Evolutionary conservation across 2,797 vertebrate species (phyloP), one percentile per base, ranked within the genome.

Genomic region (Ibycter americanus): DNA sequence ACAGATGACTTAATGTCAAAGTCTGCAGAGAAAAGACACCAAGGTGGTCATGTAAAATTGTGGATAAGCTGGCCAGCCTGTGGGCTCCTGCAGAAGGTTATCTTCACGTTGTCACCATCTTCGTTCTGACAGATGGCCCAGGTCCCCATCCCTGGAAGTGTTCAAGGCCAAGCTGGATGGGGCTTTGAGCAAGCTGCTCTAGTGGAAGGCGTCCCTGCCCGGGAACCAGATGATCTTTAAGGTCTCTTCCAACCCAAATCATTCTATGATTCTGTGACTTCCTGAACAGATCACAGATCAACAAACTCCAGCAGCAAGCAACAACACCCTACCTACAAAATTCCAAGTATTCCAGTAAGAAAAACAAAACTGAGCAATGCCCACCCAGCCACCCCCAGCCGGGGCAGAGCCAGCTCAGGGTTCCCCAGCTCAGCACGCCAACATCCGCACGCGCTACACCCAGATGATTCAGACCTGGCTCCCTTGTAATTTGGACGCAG

Each of bases 391-490:
- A 44, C 59, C 74, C 63, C 44, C 90, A 4, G 11, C 15, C 8
- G 3, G 54, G 32, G 7, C 54, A 21, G 47, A 49, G 63, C 34
- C 70, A 46, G 51, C 62, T 18, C n/a, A 16, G 27, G 44, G 65
- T 11, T 52, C 55, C 83, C n/a, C 1, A 8, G 68, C 80, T 40
- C 44, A 11, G 59, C 58, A 34, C 19, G 2, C 46, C 0, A 31
- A n/a, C 58, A 22, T 40, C 76, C 8, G 2, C 51, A 17, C 38
- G 1, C 51, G 2, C 52, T 44, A 54, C 89, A 27, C 72, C 79
- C 89, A 8, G 87, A 36, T 93, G 94, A 95, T 90, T 95, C 94
- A 96, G 83, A 38, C 63, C 66, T 8, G 47, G 49, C 80, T 72
- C 72, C 51, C 34, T 40, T 12, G 76, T 65, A 62, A 47, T 87